phyloP scores from a whole-genome alignment of 2,888 invertebrate species.

The Troides aeacus region DNA sequence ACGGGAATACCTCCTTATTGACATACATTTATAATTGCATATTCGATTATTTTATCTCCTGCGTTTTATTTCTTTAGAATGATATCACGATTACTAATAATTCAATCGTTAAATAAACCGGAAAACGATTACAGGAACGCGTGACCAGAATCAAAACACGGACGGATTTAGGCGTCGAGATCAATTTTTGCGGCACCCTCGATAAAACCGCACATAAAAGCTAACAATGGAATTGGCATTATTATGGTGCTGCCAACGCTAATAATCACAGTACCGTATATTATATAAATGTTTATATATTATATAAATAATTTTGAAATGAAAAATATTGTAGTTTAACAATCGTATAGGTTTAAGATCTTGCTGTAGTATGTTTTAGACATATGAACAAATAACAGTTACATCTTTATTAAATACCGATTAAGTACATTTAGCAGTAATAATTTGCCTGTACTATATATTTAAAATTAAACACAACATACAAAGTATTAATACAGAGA shows the following conservation, averaged over 20 bases:
- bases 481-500: not conserved
- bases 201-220: constrained; percentile 55
- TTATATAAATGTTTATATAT: too few relatives aligned
- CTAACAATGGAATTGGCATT: constrained; percentile 45
- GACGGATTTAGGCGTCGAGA: constrained; percentile 49
- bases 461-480: not conserved
- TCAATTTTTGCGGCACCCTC: constrained; percentile 55
- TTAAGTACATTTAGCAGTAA: not conserved
- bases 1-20: not conserved
- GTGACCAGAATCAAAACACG: constrained; percentile 70
- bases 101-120: constrained; percentile 36
- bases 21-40: not conserved
- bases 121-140: constrained; percentile 44
- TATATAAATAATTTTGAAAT: too few relatives aligned
- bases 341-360: too few relatives aligned
- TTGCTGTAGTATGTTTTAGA: too few relatives aligned
- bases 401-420: not conserved
- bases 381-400: too few relatives aligned
- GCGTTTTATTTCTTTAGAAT: not conserved
- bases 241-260: constrained; percentile 52
- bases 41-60: not conserved
- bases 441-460: not conserved
- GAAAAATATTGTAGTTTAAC: too few relatives aligned
- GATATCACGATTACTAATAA: constrained; percentile 28
- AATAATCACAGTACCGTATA: constrained; percentile 23